phyloP scores from a whole-genome alignment of 2,888 invertebrate genomes.

The Heliconius erato region DNA sequence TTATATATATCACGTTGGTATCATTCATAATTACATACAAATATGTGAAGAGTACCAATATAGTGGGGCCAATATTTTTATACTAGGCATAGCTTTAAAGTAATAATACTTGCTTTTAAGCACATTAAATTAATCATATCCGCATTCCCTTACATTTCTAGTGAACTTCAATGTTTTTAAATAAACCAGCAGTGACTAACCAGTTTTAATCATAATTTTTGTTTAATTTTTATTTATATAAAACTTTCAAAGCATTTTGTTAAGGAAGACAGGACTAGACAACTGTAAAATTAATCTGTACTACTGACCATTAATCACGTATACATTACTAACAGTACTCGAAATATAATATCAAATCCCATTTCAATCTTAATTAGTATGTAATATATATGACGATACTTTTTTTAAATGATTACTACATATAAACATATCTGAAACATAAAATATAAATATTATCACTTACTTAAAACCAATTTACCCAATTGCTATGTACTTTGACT shows the following conservation, averaged over 20 bases:
- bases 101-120: constrained; percentile 47
- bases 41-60: constrained; percentile 8
- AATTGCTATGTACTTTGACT: constrained; percentile 13
- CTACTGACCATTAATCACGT: constrained; percentile 29
- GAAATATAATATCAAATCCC: neutral
- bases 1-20: neutral
- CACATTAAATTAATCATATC: constrained; percentile 34
- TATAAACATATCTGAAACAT: neutral
- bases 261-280: constrained; percentile 78
- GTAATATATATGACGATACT: too few species aligned
- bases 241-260: constrained; percentile 32
- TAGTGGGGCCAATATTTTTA: constrained; percentile 42
- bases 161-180: constrained; percentile 26
- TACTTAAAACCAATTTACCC: constrained; percentile 4
- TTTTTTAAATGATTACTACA: neutral
- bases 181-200: neutral
- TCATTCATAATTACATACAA: constrained; percentile 19
- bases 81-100: constrained; percentile 43
- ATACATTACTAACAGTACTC: constrained; percentile 29
- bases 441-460: neutral
- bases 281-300: constrained; percentile 56
- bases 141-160: constrained; percentile 21
- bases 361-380: neutral
- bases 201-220: neutral
- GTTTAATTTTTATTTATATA: constrained; percentile 10